Evolutionary conservation across 2,888 invertebrate species (phyloP), one percentile per base, ranked within the genome.

Genomic region (Spodoptera exigua): DNA sequence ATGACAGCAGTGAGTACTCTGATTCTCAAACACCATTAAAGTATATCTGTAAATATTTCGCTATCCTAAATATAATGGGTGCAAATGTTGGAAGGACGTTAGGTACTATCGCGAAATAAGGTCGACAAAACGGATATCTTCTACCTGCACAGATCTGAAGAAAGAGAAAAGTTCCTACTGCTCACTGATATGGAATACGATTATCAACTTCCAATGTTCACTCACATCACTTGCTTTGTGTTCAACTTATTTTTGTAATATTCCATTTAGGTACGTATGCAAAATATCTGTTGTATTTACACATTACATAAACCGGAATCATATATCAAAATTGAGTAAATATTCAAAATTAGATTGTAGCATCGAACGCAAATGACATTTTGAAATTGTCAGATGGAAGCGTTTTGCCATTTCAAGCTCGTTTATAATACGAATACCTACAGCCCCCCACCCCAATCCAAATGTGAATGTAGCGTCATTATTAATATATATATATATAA

Each of bases 141-240:
- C 40, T 17, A 41, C 60, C 9, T 27, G 27, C 11, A 18, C 16
- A 47, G 11, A 32, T 43, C 17, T 37, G 11, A 47, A 59, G 51
- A 43, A 58, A 36, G 48, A 54, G 13, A 27, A 27, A 27, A 27
- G 27, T 27, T 27, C 27, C 27, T 27, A 5, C 27, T 46, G 54
- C 16, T 36, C 16, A 14, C 34, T 16, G 51, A 46, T 55, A 35
- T n/a, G 18, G 35, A 27, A 60, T 52, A 40, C 37, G 55, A 56
- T 62, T 56, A 55, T 62, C 18, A 70, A 65, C 18, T 55, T 61
- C 34, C 44, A 21, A 48, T 68, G 58, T 54, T 56, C 39, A 37
- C 32, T 54, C 34, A 18, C 34, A 43, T 53, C 27, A 37, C 18
- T 59, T 43, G 18, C 36, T 35, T 68, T 60, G 37, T 60, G 18